These are phyloP conservation scores for Aradus depressus DNA, from an alignment of 2,888 invertebrate genomes.

Conservation along the genomic window DNA sequence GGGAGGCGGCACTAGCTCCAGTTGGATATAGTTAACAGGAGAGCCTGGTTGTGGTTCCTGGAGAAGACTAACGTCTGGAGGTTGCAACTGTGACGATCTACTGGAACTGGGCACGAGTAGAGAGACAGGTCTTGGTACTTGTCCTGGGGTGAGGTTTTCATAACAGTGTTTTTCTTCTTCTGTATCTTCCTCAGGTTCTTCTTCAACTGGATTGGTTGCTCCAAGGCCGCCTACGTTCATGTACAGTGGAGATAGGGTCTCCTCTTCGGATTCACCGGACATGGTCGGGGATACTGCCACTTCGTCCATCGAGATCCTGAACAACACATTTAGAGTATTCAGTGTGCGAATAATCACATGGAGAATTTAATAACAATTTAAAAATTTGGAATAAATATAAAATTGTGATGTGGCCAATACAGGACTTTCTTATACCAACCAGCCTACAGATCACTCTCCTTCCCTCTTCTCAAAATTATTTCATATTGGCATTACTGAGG, in stretches of 20 bases:
- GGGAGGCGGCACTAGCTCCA: constrained; percentile 53
- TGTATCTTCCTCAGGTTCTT: constrained; percentile 22
- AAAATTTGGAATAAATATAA: too few relatives aligned
- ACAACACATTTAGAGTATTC: too few relatives aligned
- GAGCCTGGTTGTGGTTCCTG: constrained; percentile 33
- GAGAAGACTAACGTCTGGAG: constrained; percentile 5
- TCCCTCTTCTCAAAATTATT: too few relatives aligned
- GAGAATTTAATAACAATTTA: too few relatives aligned
- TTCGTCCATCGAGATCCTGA: too few relatives aligned
- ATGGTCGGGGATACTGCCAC: constrained; percentile 11
- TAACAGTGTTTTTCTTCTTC: constrained; percentile 42
- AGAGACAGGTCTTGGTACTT: too few relatives aligned
- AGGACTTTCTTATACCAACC: too few relatives aligned
- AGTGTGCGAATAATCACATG: too few relatives aligned
- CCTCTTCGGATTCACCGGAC: constrained; percentile 11
- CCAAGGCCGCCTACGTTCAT: constrained; percentile 36
- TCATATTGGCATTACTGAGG: too few relatives aligned
- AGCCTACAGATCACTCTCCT: too few relatives aligned
- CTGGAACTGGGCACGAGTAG: too few relatives aligned
- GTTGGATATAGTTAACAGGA: constrained; percentile 57
- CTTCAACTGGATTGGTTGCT: constrained; percentile 4
- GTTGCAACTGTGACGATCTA: constrained; percentile 12
- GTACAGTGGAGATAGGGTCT: constrained; percentile 36
- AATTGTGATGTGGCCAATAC: too few relatives aligned
- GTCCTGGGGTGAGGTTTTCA: constrained; percentile 45